Base-by-base conservation (phyloP, 2,797 vertebrate species). In the Sphenodon punctatus region DNA sequence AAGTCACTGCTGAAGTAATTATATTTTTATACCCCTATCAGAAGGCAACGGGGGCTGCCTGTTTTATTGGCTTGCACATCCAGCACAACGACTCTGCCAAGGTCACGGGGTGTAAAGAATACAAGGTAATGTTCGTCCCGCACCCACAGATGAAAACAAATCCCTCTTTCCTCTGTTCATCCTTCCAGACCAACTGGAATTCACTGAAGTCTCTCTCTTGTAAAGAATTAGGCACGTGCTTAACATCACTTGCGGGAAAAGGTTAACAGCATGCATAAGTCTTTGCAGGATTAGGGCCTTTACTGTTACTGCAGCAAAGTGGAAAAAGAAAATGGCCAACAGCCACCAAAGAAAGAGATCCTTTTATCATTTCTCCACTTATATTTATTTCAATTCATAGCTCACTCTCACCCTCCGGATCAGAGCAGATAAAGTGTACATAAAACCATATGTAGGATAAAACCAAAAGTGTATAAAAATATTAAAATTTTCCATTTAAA, bases 21-120 rank as follows among this genome's bases (percentile, higher is more conserved):
- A 94, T 88, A 80, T 90, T 95, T 94, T 95, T 93, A 94, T 94
- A 85, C 85, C 82, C 67, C 90, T 91, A 91, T 90, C 90, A 93
- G 92, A 86, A 94, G 74, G 88, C 86, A 93, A 89, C 81, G 90
- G 81, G 77, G 75, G 64, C 84, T 91, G 83, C 88, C 91, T 87
- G 78, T 92, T 93, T 95, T 88, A 93, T 84, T 82, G 80, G 78
- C 64, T 90, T 69, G 38, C 88, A 71, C 86, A 86, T 75, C 77
- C 84, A 72, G 82, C 67, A 72, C 76, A 25, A 1, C 75, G 74
- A 74, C 76, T 75, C 78, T 78, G 84, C 85, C 88, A 92, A 93
- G 90, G 93, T 91, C 92, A 93, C 0, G 1, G 61, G 74, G 80
- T 53, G 58, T 69, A 72, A 69, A 67, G n/a, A 85, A 61, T 10